Evolutionary conservation across 2,797 vertebrate genomes (phyloP).

Genomic region (Nothura maculosa): DNA sequence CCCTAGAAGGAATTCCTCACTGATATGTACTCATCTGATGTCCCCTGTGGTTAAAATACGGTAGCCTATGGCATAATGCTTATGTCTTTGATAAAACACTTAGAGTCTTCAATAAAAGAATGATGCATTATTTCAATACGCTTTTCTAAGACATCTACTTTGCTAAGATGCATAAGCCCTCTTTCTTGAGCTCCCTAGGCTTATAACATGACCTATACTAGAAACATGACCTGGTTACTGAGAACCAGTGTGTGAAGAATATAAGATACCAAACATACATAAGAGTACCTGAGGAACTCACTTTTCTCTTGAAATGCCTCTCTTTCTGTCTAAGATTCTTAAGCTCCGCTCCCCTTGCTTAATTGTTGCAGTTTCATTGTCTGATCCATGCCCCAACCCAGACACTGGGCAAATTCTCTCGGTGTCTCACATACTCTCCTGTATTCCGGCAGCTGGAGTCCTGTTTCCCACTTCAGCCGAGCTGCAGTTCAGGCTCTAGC

Average conservation of each 20-base stretch:
- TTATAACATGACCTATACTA: not conserved
- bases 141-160: not conserved
- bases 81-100: not conserved
- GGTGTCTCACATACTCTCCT: not conserved
- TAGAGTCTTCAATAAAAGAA: not conserved
- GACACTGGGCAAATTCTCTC: not conserved
- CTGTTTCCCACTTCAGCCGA: not conserved
- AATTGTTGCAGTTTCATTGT: not conserved
- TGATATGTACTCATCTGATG: not conserved
- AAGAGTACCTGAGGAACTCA: not conserved
- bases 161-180: not conserved
- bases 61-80: rapidly evolving
- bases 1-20: not conserved
- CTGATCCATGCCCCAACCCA: not conserved
- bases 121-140: not conserved
- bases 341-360: not conserved
- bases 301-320: not conserved
- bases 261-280: not conserved
- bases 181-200: not conserved
- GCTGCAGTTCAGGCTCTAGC: not conserved
- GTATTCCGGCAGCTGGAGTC: not conserved
- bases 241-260: not conserved
- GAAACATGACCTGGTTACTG: not conserved
- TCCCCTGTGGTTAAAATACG: not conserved
- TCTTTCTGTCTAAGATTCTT: not conserved